Evolutionary conservation across 2,113 vertebrate genomes (phyloP).

Genomic region (Peromyscus maniculatus): DNA sequence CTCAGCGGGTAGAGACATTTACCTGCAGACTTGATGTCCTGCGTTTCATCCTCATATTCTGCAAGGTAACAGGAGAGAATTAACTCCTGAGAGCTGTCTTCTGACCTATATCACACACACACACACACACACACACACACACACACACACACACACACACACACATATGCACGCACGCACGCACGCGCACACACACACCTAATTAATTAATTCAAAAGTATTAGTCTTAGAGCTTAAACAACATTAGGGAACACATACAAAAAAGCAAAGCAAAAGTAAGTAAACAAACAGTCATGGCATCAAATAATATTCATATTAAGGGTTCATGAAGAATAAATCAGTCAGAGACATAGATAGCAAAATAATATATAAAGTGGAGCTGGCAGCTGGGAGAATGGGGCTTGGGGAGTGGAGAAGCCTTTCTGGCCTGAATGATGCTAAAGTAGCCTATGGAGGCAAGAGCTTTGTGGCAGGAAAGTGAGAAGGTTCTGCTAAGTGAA

Average conservation of each 20-base stretch:
- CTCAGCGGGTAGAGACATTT: background rate
- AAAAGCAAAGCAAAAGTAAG: background rate
- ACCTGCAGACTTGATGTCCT: background rate
- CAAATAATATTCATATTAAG: background rate
- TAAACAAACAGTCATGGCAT: background rate
- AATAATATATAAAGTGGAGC: background rate
- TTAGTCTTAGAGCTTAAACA: background rate
- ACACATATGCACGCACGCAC: background rate
- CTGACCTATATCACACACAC: background rate
- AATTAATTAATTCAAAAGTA: background rate
- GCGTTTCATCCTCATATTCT: too few species aligned
- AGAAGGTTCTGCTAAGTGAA: background rate
- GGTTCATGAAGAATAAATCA: background rate
- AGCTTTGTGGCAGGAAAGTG: background rate
- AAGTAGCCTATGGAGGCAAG: background rate
- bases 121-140: background rate
- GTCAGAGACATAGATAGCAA: background rate
- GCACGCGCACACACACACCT: too few species aligned
- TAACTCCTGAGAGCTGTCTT: background rate
- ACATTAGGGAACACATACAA: background rate
- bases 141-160: background rate
- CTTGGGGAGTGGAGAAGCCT: rapidly evolving
- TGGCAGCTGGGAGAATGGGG: background rate
- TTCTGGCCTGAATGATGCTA: background rate
- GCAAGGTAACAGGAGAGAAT: background rate